Percentiles rank a stretch among this genome's conserved stretches.
phyloP scores from a whole-genome alignment of 2,113 vertebrate species.

The Platichthys flesus region DNA sequence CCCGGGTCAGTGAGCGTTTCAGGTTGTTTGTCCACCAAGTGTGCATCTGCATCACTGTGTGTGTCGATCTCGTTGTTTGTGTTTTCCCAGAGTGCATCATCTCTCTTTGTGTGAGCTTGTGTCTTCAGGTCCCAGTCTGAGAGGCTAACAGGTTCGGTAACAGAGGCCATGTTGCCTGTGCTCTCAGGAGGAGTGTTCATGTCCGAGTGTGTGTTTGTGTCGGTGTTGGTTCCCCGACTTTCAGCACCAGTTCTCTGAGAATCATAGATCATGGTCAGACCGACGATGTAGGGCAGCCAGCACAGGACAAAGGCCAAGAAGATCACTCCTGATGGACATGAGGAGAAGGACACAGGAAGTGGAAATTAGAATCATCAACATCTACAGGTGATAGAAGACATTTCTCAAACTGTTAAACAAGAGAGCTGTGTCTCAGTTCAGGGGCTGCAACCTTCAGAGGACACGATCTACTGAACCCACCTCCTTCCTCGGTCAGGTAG shows the following conservation, averaged over 20 bases:
- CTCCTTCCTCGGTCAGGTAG: no score
- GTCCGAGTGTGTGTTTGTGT: not conserved
- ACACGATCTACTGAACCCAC: no score
- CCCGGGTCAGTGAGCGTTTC: no score
- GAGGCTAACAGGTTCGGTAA: not conserved
- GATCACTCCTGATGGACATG: constrained; percentile 76
- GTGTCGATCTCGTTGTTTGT: not conserved
- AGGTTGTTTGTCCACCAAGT: no score
- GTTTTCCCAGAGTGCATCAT: not conserved
- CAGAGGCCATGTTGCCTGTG: not conserved
- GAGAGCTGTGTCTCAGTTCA: no score
- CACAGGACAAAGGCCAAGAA: constrained; percentile 84
- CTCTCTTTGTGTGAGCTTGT: not conserved
- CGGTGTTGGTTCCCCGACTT: constrained; percentile 26
- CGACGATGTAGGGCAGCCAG: constrained; percentile 84
- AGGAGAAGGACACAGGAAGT: not conserved
- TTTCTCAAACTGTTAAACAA: no score
- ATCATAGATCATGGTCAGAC: constrained; percentile 73
- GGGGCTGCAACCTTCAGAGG: no score
- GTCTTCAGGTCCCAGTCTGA: not conserved
- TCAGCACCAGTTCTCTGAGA: not conserved
- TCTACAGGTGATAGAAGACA: not conserved
- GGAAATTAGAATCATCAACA: not conserved
- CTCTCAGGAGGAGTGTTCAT: not conserved
- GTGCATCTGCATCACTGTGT: no score